Conservation (phyloP, 2,888 invertebrate species). For the Diarsia dahlii region DNA sequence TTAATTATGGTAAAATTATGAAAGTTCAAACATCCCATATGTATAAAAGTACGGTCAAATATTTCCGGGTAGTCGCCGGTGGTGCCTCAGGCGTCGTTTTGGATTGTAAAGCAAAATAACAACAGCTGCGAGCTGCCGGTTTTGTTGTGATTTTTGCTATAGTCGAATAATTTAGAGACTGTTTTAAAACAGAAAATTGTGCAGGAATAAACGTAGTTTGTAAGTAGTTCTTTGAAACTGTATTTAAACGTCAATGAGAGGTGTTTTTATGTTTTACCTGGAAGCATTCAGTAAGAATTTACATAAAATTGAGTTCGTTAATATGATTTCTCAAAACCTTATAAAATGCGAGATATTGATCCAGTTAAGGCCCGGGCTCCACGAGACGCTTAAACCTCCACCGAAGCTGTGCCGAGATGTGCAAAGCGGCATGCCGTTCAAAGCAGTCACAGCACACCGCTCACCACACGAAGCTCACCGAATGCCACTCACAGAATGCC, state of each 20-base stretch:
- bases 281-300: neutral
- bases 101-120: conserved; percentile 54
- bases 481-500: no score
- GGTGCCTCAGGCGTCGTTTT: conserved; percentile 24
- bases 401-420: neutral
- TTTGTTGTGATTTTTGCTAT: conserved; percentile 56
- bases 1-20: conserved; percentile 14
- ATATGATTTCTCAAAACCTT: neutral
- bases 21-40: conserved; percentile 12
- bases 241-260: conserved; percentile 5
- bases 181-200: conserved; percentile 20
- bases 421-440: neutral
- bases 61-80: conserved; percentile 12
- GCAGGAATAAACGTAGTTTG: conserved; percentile 7
- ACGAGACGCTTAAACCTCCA: neutral
- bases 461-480: no score
- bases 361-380: neutral
- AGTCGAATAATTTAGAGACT: conserved; percentile 51
- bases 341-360: neutral
- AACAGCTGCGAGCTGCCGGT: conserved; percentile 34
- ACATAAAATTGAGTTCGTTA: neutral
- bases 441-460: no score
- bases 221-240: neutral
- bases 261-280: neutral
- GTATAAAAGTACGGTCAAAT: conserved; percentile 31